Evolutionary conservation across 2,113 vertebrate genomes (phyloP), one percentile per base, ranked within the genome.

Genomic region (Entelurus aequoreus): DNA sequence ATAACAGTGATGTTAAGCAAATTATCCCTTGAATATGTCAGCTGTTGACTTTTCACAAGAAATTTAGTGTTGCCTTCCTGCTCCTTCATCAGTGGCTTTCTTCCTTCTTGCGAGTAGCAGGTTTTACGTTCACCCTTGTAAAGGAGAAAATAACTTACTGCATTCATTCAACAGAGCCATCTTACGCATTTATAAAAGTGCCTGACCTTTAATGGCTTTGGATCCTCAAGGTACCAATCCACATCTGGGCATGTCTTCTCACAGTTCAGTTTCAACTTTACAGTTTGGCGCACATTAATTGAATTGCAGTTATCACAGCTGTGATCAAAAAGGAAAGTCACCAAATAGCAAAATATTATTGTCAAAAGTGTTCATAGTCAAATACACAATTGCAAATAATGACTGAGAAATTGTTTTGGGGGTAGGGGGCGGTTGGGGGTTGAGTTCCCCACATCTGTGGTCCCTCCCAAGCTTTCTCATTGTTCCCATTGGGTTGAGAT

Each of bases 221-320:
- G 75, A 58, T 84, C 82, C 55, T 89, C 84, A 50, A 86, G 75
- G 63, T 73, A 83, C 90, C 90, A 92, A 56, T 85, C 73, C 3
- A 90, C 79, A 6, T 79, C 72, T 47, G 85, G 81, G 63, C 90
- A 92, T 49, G 68, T 75, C 9, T 19, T 60, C 10, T 4, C 42
- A 82, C 90, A 91, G 11, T 19, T 47, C 60, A 90, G 78, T 46
- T 54, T 84, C 7, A 92, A 55, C 2, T 69, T 76, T n/a, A 88
- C 65, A 4, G 63, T 6, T 4, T 78, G 15, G 1, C 49, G 72
- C 12, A 73, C 52, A 40, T 82, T 72, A 16, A 85, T 37, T 0
- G 66, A 73, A 63, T 49, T 36, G 51, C 89, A 91, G 54, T 81
- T 66, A 14, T 83, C 75, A 72, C 89, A 90, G 44, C 85, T 88